A percentile compares a stretch with the other conserved stretches of the same genome.
Evolutionary conservation across 2,797 vertebrate genomes (phyloP).

Genomic region (Manis crassicaudata): DNA sequence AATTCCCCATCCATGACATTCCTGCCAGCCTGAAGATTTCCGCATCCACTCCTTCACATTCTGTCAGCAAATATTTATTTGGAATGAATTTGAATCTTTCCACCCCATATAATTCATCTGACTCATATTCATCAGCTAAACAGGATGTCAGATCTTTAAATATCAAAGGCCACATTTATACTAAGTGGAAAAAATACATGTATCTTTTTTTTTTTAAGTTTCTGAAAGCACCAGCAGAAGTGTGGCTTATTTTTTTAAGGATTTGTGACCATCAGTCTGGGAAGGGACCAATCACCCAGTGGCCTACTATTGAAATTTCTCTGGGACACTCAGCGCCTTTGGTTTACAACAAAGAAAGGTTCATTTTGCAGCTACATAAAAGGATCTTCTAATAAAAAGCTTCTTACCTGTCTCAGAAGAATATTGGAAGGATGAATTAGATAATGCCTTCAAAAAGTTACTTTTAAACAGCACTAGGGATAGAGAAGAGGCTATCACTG

Average conservation of each 20-base stretch:
- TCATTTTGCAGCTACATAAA: slow-evolving; percentile 62
- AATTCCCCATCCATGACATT: background rate
- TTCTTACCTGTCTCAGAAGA: slow-evolving; percentile 69
- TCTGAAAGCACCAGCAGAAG: slow-evolving; percentile 26
- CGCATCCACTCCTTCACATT: background rate
- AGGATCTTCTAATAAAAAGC: slow-evolving; percentile 59
- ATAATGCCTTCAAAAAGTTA: slow-evolving; percentile 56
- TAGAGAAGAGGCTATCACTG: slow-evolving; percentile 24
- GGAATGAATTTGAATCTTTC: background rate
- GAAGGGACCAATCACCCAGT: background rate
- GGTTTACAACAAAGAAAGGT: slow-evolving; percentile 68
- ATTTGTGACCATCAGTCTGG: slow-evolving; percentile 41
- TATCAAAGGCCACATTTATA: slow-evolving; percentile 45
- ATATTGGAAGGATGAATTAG: slow-evolving; percentile 49
- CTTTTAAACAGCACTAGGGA: slow-evolving; percentile 45
- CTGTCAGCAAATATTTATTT: slow-evolving; percentile 35
- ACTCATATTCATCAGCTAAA: slow-evolving; percentile 6
- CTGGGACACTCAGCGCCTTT: slow-evolving; percentile 53
- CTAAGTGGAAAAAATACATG: background rate
- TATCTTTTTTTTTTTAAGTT: background rate
- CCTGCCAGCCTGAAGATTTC: background rate
- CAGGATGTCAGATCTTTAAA: slow-evolving; percentile 33
- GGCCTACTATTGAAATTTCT: slow-evolving; percentile 62
- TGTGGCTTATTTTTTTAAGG: background rate
- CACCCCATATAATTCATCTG: background rate